These are phyloP conservation scores for Eucera pruinosa DNA, from an alignment of 2,888 invertebrate species.

Conservation along the genomic window DNA sequence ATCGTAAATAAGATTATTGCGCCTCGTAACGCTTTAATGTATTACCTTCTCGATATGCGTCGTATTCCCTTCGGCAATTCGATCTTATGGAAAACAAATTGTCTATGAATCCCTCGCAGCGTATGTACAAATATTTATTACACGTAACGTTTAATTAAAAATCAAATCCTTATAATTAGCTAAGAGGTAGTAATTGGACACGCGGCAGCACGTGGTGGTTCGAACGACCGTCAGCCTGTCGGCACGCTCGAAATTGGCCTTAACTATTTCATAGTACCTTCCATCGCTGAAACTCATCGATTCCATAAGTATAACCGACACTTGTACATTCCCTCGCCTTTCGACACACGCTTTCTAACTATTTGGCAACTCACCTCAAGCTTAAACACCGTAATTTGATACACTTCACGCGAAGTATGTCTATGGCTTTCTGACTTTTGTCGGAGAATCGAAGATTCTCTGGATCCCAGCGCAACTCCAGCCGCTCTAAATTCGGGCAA, in stretches of 20 bases:
- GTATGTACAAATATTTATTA: conserved; percentile 30
- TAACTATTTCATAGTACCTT: conserved; percentile 99
- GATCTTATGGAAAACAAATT: conserved; percentile 17
- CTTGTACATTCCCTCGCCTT: not conserved
- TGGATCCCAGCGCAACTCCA: conserved; percentile 99
- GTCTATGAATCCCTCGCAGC: conserved; percentile 16
- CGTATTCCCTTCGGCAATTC: conserved; percentile 8
- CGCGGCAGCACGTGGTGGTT: conserved; percentile 97
- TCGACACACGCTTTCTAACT: not conserved
- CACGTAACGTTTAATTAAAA: conserved; percentile 91
- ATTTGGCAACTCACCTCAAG: conserved; percentile 88
- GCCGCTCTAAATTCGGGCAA: conserved; percentile 93
- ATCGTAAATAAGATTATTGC: too few relatives aligned
- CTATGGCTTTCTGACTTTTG: conserved; percentile 99
- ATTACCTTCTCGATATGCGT: conserved; percentile 20
- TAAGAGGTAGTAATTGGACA: conserved; percentile 96
- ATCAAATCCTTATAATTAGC: conserved; percentile 97
- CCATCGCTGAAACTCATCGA: conserved; percentile 91
- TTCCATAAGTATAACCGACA: not conserved
- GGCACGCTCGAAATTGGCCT: conserved; percentile 99
- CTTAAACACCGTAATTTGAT: conserved; percentile 96
- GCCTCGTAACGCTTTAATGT: too few relatives aligned
- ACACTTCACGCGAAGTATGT: conserved; percentile 97
- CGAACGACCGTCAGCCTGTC: conserved; percentile 98
- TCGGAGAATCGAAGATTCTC: conserved; percentile 99